A percentile compares a stretch with the other conserved stretches of the same genome.
These are phyloP conservation scores for Machimus rusticus DNA, from an alignment of 2,888 invertebrate species.

Conservation along the genomic window DNA sequence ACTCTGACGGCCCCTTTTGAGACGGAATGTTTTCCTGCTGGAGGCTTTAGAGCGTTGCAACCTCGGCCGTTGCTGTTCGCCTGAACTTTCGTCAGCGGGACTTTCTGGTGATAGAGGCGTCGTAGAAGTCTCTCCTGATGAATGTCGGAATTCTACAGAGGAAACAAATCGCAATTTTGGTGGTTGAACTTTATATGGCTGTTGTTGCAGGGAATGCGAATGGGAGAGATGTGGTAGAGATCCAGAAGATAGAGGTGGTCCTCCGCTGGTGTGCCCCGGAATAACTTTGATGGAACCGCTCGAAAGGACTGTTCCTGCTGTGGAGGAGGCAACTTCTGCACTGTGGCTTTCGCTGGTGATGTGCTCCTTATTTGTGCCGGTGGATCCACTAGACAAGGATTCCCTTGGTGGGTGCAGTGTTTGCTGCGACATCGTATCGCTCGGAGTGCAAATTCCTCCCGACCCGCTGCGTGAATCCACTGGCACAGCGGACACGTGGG, in stretches of 20 bases:
- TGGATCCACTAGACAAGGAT: constrained; percentile 70
- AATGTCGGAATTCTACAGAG: constrained; percentile 81
- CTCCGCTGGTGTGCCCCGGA: constrained; percentile 52
- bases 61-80: constrained; percentile 69
- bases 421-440: constrained; percentile 63
- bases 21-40: constrained; percentile 91
- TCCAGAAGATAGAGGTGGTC: constrained; percentile 53
- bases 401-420: constrained; percentile 65
- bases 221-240: constrained; percentile 63
- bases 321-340: constrained; percentile 57
- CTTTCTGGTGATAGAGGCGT: constrained; percentile 79
- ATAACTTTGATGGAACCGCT: constrained; percentile 46
- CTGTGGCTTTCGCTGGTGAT: constrained; percentile 62
- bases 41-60: constrained; percentile 93
- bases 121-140: constrained; percentile 79
- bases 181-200: constrained; percentile 61
- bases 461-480: constrained; percentile 62
- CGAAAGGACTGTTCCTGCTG: constrained; percentile 44
- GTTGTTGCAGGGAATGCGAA: constrained; percentile 62
- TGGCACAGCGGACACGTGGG: constrained; percentile 60
- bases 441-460: constrained; percentile 62
- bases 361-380: constrained; percentile 64
- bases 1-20: constrained; percentile 78
- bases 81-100: constrained; percentile 73
- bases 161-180: constrained; percentile 83